Percentiles rank a stretch among this genome's conserved stretches.
Evolutionary conservation across 2,888 invertebrate genomes (phyloP).

Genomic region (Ichneumoninae sp.): DNA sequence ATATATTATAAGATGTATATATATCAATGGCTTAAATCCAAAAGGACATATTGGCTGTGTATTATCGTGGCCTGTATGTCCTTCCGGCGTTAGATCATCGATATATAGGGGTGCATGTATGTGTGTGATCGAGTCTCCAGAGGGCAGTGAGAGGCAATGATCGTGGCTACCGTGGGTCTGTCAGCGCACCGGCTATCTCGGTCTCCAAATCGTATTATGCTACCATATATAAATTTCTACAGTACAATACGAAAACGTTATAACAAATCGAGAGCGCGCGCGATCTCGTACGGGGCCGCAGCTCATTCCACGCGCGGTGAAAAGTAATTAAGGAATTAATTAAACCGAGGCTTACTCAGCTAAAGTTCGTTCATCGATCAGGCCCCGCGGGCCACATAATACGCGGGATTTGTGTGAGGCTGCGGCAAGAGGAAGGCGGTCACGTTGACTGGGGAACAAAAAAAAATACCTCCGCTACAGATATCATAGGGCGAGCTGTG

Average conservation of each 20-base stretch:
- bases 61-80: too few species aligned
- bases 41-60: too few species aligned
- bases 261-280: slow-evolving; percentile 53
- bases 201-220: slow-evolving; percentile 53
- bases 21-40: too few species aligned
- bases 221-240: slow-evolving; percentile 19
- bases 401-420: slow-evolving; percentile 8
- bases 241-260: slow-evolving; percentile 47
- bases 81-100: background rate
- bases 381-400: slow-evolving; percentile 41
- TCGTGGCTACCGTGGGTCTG: slow-evolving; percentile 63
- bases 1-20: too few species aligned
- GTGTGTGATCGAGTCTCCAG: slow-evolving; percentile 45
- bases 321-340: slow-evolving; percentile 84
- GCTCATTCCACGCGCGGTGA: slow-evolving; percentile 54
- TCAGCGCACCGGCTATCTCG: slow-evolving; percentile 44
- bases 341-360: slow-evolving; percentile 83
- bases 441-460: slow-evolving; percentile 72
- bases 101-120: slow-evolving; percentile 38
- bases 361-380: slow-evolving; percentile 75
- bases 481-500: slow-evolving; percentile 76
- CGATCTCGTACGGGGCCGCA: slow-evolving; percentile 28
- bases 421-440: slow-evolving; percentile 70
- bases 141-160: slow-evolving; percentile 51
- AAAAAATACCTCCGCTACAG: slow-evolving; percentile 75